Conservation (phyloP, 2,888 invertebrate genomes). For the Trichacis sp. region DNA sequence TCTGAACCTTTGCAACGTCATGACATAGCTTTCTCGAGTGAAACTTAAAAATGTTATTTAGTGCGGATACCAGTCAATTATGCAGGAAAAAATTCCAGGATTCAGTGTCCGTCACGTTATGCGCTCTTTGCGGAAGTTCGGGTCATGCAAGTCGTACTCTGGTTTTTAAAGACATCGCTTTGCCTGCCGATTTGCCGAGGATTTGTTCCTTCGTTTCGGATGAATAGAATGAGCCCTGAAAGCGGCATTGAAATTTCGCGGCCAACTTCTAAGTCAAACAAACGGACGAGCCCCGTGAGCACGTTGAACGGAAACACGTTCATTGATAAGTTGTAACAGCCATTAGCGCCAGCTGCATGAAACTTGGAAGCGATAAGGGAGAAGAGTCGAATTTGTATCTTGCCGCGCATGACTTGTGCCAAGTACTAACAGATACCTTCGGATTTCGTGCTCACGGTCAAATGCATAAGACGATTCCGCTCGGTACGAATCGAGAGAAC, state of each 20-base stretch:
- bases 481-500: conserved; percentile 8
- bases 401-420: conserved; percentile 24
- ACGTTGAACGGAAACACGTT: conserved; percentile 51
- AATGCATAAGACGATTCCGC: conserved; percentile 14
- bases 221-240: conserved; percentile 60
- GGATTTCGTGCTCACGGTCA: conserved; percentile 27
- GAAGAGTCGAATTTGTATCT: conserved; percentile 20
- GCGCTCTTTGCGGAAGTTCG: too few relatives aligned
- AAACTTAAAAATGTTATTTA: too few relatives aligned
- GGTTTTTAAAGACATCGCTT: conserved; percentile 55
- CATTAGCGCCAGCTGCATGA: conserved; percentile 37
- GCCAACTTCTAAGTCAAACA: conserved; percentile 62
- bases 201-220: conserved; percentile 53
- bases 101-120: too few relatives aligned
- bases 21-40: too few relatives aligned
- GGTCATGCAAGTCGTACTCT: conserved; percentile 60
- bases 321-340: conserved; percentile 50
- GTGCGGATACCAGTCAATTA: too few relatives aligned
- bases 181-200: conserved; percentile 55
- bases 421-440: conserved; percentile 21
- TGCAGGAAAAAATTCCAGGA: too few relatives aligned
- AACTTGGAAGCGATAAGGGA: conserved; percentile 38
- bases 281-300: conserved; percentile 60
- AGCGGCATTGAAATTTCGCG: conserved; percentile 56
- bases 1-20: too few relatives aligned